A percentile compares a stretch with the other conserved stretches of the same genome.
phyloP scores from a whole-genome alignment of 2,888 invertebrate species.

The Drosophila limbata region DNA sequence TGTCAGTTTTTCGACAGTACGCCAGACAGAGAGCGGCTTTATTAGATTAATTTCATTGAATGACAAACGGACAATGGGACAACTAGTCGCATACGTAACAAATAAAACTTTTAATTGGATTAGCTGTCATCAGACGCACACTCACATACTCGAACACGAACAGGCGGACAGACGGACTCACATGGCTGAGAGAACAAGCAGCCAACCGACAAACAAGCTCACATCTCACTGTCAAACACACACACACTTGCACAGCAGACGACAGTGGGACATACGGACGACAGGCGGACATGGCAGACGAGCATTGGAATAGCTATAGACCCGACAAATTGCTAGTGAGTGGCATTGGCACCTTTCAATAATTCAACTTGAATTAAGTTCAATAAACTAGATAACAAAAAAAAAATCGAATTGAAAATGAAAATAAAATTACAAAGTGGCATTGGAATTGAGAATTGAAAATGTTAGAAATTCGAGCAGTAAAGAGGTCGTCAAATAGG shows the following conservation, averaged over 20 bases:
- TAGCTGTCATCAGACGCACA: conserved; percentile 74
- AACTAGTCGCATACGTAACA: conserved; percentile 69
- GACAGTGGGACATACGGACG: conserved; percentile 15
- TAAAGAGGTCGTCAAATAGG: conserved; percentile 26
- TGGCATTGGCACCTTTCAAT: conserved; percentile 73
- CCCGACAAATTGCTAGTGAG: conserved; percentile 39
- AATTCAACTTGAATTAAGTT: conserved; percentile 69
- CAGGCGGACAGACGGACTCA: conserved; percentile 25
- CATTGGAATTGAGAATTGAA: conserved; percentile 36
- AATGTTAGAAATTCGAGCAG: conserved; percentile 28
- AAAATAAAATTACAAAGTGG: conserved; percentile 23
- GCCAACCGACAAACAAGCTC: conserved; percentile 71
- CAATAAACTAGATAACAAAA: conserved; percentile 48
- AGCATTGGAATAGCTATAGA: conserved; percentile 48
- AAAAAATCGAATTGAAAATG: conserved; percentile 20
- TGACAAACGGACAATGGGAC: conserved; percentile 26
- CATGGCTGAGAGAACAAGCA: conserved; percentile 50
- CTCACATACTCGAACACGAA: conserved; percentile 21
- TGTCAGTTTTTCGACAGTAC: conserved; percentile 35
- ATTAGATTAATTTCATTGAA: conserved; percentile 74
- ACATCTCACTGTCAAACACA: conserved; percentile 73
- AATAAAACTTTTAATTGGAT: conserved; percentile 84
- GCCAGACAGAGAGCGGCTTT: conserved; percentile 53
- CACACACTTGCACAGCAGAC: conserved; percentile 33
- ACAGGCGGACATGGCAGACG: conserved; percentile 30